Evolutionary conservation across 2,797 vertebrate species (phyloP), one percentile per base, ranked within the genome.

Genomic region (Distichodus sexfasciatus): DNA sequence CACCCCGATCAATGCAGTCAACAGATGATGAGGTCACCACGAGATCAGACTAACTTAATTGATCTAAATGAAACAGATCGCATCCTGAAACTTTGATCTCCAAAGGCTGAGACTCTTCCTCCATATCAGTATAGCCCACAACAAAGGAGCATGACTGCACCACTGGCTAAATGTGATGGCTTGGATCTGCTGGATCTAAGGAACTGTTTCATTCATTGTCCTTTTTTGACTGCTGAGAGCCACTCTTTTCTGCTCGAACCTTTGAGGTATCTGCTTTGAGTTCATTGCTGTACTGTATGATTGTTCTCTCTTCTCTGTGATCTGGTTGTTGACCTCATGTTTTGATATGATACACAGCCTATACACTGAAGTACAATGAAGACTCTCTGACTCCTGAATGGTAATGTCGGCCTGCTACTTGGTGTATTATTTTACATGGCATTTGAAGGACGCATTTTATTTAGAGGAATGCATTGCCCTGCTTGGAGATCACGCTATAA

Each of bases 1-100:
- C 53, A 53, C 28, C 26, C 24, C 68, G 59, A 43, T 59, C 53
- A 66, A 59, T 63, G 33, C 61, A 55, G 53, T 58, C 55, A 57
- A 28, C 44, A 35, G 24, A 11, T 44, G 28, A 74, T 40, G 57
- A 58, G 66, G 55, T 57, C 53, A 70, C 65, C 59, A 33, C 28
- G 53, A 66, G 54, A 66, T 70, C 40, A 54, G 43, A 58, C 44
- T 35, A 43, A 35, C 60, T 21, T 53, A 36, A 58, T n/a, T 41
- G 48, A 69, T 69, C 66, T 64, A 21, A 69, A 38, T 3, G 21
- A 44, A 46, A 26, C 48, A 28, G 41, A 58, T 51, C 60, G 58
- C 19, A 40, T 29, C n/a, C 17, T 54, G 26, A n/a, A 47, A 17
- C 38, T 60, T 53, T 66, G 29, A 59, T 40, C 38, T 46, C 29